Evolutionary conservation across 1,140 invertebrate species (phyloP), one percentile per base, ranked within the genome.

Genomic region (Dendroctonus valens): DNA sequence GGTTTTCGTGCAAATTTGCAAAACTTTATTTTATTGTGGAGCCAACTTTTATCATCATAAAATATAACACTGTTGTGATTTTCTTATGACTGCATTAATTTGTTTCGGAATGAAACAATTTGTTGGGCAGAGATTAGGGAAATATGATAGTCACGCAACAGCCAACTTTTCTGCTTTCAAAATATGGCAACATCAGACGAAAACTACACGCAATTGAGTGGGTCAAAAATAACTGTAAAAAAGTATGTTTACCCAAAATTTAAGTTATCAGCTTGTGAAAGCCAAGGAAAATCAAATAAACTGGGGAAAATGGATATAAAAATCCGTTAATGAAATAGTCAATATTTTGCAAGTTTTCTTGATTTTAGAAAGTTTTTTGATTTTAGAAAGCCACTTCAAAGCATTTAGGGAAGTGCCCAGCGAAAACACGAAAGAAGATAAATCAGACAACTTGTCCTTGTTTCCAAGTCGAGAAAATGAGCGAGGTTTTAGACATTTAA

Each of bases 1-100:
- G 9, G 39, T 39, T 62, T 62, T 37, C 51, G 59, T 62, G 59
- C 51, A 42, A 62, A 62, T 52, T 62, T 62, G 9, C 59, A 62
- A 52, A 53, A 62, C 11, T 52, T 62, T 41, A 52, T 62, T 52
- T 52, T 62, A 62, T 52, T 62, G 7, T 14, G 8, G 14, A 52
- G 37, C n/a, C 41, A 51, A 48, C 59, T 52, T 51, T 41, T 62
- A 62, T 62, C 49, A 52, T 41, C 37, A 54, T 54, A 39, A 54
- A 62, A 52, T 41, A 37, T 38, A 49, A 49, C n/a, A 11, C 59
- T 40, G 51, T 41, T 52, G 41, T 62, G 49, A 62, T 37, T 62
- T 11, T n/a, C 44, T 12, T 52, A 50, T 52, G 38, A 62, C 51
- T 41, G 39, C 38, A 62, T 62, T 62, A 62, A 62, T 62, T 62